Base-by-base conservation (phyloP, 2,888 invertebrate genomes). In the Nesidiocoris tenuis region DNA sequence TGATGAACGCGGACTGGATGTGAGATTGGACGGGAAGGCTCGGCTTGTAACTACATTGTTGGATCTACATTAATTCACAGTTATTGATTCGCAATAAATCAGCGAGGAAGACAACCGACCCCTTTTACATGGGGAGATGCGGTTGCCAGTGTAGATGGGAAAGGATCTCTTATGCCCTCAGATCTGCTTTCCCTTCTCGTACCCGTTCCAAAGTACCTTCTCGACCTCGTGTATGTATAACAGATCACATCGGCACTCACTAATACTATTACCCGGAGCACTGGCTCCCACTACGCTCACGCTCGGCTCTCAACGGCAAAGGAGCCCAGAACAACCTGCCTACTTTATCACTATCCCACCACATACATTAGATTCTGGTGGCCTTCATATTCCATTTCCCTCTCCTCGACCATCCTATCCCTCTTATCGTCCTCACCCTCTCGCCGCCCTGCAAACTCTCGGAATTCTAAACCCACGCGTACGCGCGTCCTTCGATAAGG, bases 61-160 rank as follows among this genome's bases (percentile, higher is more conserved):
- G 67, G 70, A 19, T 75, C 59, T 61, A 65, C 75, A 75, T 75
- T 75, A 75, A 75, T 75, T 75, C 67, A 55, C 57, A 61, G 67
- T 68, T 75, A 75, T 75, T 75, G 75, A 75, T 75, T 75, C 66
- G 75, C 75, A 68, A 75, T 75, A 75, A 75, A 75, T 75, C 75
- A 75, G 66, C 67, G 9, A 59, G 59, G 12, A 70, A 70, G 70
- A 70, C 70, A 57, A 59, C 70, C 24, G n/a, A 54, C 1, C 57
- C 64, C 65, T 56, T 17, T 64, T 19, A 23, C 21, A n/a, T n/a
- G 39, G 39, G 12, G 12, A 39, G 39, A 39, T 3, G 39, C 3
- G 39, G 39, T 39, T 39, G 39, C 12, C 39, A 12, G 3, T 39
- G 39, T 39, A 12, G 39, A 39, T 39, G 39, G 3, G 39, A 39